A percentile compares a stretch with the other conserved stretches of the same genome.
Conservation (phyloP, 2,797 vertebrate genomes). For the Chiroxiphia lanceolata region DNA sequence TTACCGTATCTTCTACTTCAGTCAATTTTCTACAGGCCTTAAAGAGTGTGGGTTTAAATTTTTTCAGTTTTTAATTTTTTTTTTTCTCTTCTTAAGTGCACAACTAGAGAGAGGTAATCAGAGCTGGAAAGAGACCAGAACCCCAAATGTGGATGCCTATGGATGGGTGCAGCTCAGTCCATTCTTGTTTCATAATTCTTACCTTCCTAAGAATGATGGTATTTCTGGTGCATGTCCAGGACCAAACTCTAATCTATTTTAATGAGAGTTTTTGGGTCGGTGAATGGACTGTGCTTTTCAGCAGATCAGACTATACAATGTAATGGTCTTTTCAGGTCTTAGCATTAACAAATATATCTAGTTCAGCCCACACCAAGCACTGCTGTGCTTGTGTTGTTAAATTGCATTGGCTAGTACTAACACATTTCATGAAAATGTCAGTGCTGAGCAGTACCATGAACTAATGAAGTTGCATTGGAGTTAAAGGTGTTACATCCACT, state of each 20-base stretch:
- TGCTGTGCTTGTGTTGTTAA: background rate
- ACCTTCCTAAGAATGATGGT: background rate
- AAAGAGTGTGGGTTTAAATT: background rate
- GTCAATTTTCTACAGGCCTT: background rate
- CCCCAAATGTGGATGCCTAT: background rate
- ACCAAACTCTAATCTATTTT: constrained; percentile 12
- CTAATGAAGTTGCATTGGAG: background rate
- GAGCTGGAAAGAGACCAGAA: background rate
- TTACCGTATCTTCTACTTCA: background rate
- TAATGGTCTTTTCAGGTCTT: background rate
- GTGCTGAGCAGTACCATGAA: background rate
- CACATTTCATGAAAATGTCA: background rate
- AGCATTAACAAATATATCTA: background rate
- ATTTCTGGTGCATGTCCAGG: background rate
- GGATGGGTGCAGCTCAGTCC: background rate
- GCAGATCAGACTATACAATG: background rate
- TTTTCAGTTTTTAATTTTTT: background rate
- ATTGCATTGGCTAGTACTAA: background rate
- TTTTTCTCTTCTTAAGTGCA: background rate
- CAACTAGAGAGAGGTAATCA: background rate
- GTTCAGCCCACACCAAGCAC: background rate
- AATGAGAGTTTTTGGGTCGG: background rate
- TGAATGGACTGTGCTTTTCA: background rate
- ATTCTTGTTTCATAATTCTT: background rate
- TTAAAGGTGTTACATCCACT: background rate